Conservation (phyloP, 92 coral and sea anemone species). For the Porites divaricata region DNA sequence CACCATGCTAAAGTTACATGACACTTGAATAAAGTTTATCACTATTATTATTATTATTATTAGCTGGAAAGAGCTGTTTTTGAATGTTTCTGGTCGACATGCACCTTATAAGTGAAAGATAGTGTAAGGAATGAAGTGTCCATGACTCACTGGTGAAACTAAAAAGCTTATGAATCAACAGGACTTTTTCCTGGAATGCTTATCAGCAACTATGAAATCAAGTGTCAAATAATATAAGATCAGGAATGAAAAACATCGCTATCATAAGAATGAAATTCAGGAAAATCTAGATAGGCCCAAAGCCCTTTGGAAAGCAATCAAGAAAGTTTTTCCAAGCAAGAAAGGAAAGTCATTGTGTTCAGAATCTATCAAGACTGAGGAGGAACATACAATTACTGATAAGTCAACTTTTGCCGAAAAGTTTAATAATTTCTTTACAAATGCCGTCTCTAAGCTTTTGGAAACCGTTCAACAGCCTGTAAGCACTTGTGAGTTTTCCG, state of each 20-base stretch:
- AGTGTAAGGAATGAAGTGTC: too few relatives aligned
- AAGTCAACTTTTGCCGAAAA: neutral
- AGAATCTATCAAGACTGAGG: neutral
- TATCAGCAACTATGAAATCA: conserved; percentile 51
- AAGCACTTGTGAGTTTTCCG: neutral
- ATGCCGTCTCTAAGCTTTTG: too few relatives aligned
- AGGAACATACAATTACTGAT: neutral
- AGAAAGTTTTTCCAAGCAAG: neutral
- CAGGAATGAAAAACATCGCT: neutral
- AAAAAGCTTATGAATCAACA: conserved; percentile 18
- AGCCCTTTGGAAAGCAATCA: too few relatives aligned
- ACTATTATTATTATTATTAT: too few relatives aligned
- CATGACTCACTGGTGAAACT: neutral
- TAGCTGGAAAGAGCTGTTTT: conserved; percentile 29
- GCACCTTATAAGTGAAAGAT: neutral
- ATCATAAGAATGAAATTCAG: too few relatives aligned
- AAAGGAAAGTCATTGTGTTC: neutral
- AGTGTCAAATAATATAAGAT: conserved; percentile 40
- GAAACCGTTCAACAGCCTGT: neutral
- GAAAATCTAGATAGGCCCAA: too few relatives aligned
- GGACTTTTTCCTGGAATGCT: conserved; percentile 25
- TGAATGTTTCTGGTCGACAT: conserved; percentile 12
- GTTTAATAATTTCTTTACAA: too few relatives aligned
- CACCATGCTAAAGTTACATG: too few relatives aligned
- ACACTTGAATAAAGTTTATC: too few relatives aligned